Evolutionary conservation across 2,113 vertebrate genomes (phyloP).

Genomic region (Scartelaos histophorus): DNA sequence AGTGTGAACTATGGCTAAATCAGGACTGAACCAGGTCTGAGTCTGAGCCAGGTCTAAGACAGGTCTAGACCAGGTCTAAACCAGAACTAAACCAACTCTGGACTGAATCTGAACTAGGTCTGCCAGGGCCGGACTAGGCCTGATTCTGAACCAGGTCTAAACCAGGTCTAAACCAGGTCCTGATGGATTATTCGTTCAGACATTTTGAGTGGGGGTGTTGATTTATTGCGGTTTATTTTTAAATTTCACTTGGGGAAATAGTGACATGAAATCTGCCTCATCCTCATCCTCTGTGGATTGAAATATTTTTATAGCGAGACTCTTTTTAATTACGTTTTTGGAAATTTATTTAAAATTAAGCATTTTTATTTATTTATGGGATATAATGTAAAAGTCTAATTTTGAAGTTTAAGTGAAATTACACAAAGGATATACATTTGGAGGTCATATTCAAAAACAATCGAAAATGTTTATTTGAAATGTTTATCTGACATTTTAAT

Average conservation of each 20-base stretch:
- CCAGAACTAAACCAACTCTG: no score
- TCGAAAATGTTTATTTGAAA: no score
- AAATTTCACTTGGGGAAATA: background rate
- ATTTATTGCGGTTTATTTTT: background rate
- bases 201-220: background rate
- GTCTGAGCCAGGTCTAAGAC: no score
- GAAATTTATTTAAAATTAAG: background rate
- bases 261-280: background rate
- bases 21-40: no score
- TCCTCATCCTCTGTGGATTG: conserved; percentile 2
- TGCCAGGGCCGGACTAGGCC: no score
- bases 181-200: background rate
- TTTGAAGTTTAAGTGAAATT: background rate
- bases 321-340: background rate
- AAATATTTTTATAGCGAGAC: background rate
- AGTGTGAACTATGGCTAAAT: no score
- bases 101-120: no score
- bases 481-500: no score
- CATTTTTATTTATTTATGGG: background rate
- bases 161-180: no score
- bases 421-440: background rate
- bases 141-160: no score
- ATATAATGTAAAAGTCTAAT: no score
- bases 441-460: background rate
- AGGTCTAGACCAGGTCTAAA: no score